A percentile compares a stretch with the other conserved stretches of the same genome.
phyloP scores from a whole-genome alignment of 1,140 invertebrate genomes.

The Hycleus cichorii region DNA sequence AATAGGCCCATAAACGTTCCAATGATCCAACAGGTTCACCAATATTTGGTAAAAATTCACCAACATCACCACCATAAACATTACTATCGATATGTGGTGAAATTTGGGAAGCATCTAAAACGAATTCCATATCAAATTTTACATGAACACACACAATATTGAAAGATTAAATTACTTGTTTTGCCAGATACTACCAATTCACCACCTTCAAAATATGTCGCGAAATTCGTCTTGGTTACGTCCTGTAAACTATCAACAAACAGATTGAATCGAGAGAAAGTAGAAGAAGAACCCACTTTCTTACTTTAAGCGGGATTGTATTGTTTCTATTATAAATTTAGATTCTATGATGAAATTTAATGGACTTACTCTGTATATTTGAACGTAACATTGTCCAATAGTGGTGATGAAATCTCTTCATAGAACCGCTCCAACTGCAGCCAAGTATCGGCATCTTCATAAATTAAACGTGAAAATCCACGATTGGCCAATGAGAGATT shows the following conservation, averaged over 20 bases:
- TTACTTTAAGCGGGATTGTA: background rate
- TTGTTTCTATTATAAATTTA: background rate
- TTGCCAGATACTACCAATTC: constrained; percentile 53
- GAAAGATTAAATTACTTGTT: constrained; percentile 21
- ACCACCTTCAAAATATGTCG: constrained; percentile 48
- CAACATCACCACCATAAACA: background rate
- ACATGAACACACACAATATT: background rate
- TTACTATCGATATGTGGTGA: background rate
- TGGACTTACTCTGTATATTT: constrained; percentile 40
- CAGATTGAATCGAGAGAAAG: no score
- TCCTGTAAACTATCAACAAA: constrained; percentile 44
- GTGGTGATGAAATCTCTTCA: constrained; percentile 57
- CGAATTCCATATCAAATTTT: background rate
- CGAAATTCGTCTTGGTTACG: constrained; percentile 45
- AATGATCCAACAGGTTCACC: constrained; percentile 33
- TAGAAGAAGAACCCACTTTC: no score
- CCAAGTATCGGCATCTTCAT: constrained; percentile 59
- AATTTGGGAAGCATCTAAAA: background rate
- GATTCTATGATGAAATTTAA: background rate
- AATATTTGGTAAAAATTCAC: background rate
- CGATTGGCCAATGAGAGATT: constrained; percentile 54
- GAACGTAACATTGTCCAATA: constrained; percentile 57
- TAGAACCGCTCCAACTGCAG: constrained; percentile 63
- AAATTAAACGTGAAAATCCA: constrained; percentile 63
- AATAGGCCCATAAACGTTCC: constrained; percentile 59